These are phyloP conservation scores for Eueremaeus valkanovi DNA, from an alignment of 2,888 invertebrate genomes.

Conservation along the genomic window DNA sequence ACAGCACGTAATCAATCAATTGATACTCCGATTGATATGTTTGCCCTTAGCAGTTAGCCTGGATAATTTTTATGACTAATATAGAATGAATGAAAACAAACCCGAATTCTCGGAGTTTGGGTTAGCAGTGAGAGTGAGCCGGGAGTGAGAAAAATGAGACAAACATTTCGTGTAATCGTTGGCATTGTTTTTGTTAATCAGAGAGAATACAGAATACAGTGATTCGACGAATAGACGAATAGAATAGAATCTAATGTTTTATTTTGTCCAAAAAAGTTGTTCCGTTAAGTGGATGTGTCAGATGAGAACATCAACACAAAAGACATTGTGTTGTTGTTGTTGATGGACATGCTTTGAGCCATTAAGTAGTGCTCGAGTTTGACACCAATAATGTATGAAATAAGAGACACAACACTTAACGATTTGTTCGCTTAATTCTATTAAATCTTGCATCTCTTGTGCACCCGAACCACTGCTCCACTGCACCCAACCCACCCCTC, in stretches of 20 bases:
- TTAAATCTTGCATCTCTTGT: constrained; percentile 20
- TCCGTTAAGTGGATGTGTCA: constrained; percentile 6
- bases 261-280: not conserved
- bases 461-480: not conserved
- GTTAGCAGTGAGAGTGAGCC: not conserved
- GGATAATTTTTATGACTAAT: not conserved
- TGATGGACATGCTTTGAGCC: constrained; percentile 15
- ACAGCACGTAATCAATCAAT: not conserved
- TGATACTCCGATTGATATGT: too few relatives aligned
- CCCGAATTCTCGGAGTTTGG: not conserved
- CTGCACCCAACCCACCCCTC: not conserved
- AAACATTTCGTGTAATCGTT: not conserved
- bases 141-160: not conserved
- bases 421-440: constrained; percentile 21
- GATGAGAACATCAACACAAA: constrained; percentile 3
- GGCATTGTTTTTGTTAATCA: not conserved
- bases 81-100: not conserved
- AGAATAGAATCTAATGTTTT: not conserved
- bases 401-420: constrained; percentile 16
- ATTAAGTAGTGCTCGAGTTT: constrained; percentile 3
- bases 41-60: too few relatives aligned
- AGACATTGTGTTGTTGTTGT: not conserved
- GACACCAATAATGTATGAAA: constrained; percentile 19
- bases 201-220: not conserved
- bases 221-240: not conserved